Base-by-base conservation (phyloP, 2,888 invertebrate species). In the Drosophila rubida region DNA sequence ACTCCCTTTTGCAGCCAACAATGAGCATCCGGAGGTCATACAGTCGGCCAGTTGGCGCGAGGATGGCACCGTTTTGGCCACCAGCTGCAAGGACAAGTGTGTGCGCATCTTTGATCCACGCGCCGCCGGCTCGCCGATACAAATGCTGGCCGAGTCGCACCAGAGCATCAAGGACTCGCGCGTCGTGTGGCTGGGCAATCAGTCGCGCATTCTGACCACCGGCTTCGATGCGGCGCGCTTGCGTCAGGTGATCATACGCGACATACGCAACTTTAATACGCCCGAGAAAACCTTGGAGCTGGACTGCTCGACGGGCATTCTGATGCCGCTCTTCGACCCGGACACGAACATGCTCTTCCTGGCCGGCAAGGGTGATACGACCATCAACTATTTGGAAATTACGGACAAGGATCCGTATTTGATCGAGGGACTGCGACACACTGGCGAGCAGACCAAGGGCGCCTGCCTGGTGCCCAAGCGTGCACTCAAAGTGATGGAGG, bases 311-410 rank as follows among this genome's bases (percentile, higher is more conserved):
- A 97, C 97, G 19, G 97, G 97, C 25, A 96, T 98, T 66, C 93
- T 98, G 70, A 97, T 98, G 94, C 98, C 98, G 0, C 93, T 98
- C 5, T 98, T 95, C 91, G 99, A 99, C 92, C 93, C 96, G 11
- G 98, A 99, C 89, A 98, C 99, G 39, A 96, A 96, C 83, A 98
- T 99, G 97, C 93, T 98, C 66, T 98, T 98, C 93, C 93, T 99
- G 62, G 97, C 97, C 58, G 98, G 98, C 39, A 98, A 98, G 93
- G 98, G 97, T 6, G 98, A 98, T 88, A 97, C 97, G 0, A 96
- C 96, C 1, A 96, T 99, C 67, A 94, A 95, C 63, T 98, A 98
- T 87, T 94, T 97, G 94, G 98, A 99, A 93, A 94, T 98, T 1
- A 95, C 95, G 45, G 97, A 98, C 70, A 95, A 96, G 82, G 97